A percentile compares a stretch with the other conserved stretches of the same genome.
Conservation (phyloP, 2,797 vertebrate species). For the Clangula hyemalis region DNA sequence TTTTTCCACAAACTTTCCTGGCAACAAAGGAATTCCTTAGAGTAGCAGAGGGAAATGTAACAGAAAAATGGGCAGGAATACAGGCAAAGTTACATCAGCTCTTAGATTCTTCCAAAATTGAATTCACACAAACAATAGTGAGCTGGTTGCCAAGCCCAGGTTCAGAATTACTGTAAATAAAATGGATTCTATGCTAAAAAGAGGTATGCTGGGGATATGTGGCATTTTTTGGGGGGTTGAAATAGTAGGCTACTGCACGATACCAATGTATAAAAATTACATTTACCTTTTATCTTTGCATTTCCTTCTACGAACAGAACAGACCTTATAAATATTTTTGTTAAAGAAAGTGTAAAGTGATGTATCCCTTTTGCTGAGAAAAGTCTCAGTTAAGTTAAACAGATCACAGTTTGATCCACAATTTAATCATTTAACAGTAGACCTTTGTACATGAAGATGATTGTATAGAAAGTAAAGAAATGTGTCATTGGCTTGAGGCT, state of each 20-base stretch:
- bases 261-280: not conserved
- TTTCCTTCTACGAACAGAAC: not conserved
- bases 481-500: slow-evolving; percentile 59
- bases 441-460: not conserved
- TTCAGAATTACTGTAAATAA: slow-evolving; percentile 43
- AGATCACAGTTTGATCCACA: slow-evolving; percentile 48
- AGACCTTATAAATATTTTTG: not conserved
- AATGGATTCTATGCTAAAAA: not conserved
- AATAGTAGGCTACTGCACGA: not conserved
- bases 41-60: slow-evolving; percentile 28
- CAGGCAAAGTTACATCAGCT: slow-evolving; percentile 42
- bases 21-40: slow-evolving; percentile 25
- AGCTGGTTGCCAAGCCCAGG: slow-evolving; percentile 23
- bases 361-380: slow-evolving; percentile 17
- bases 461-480: slow-evolving; percentile 57
- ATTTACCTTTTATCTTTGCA: not conserved
- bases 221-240: not conserved
- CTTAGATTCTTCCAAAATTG: slow-evolving; percentile 47
- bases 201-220: rapidly evolving
- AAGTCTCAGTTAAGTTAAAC: slow-evolving; percentile 35
- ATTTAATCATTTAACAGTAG: slow-evolving; percentile 59
- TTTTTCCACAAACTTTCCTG: not conserved
- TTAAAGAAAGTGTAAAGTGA: not conserved
- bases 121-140: slow-evolving; percentile 43
- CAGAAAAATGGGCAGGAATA: slow-evolving; percentile 20